A percentile compares a stretch with the other conserved stretches of the same genome.
Conservation (phyloP, 2,113 vertebrate species). For the Anguilla japonica region DNA sequence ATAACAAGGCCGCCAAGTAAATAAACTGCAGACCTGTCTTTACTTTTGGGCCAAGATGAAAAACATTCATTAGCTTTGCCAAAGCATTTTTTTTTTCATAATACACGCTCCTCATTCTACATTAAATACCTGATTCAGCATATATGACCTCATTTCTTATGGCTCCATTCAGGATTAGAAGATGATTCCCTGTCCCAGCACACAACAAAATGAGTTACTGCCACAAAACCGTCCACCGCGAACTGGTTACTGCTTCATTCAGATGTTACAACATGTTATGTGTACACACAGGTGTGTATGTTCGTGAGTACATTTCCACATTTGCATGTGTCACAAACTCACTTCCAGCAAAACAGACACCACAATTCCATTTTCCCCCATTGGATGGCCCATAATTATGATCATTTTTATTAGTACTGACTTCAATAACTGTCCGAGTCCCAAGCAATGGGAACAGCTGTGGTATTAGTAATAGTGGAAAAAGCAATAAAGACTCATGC, state of each 20-base stretch:
- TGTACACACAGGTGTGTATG: not conserved
- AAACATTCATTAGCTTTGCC: not conserved
- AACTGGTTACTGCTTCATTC: not conserved
- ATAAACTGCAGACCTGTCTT: not conserved
- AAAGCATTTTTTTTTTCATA: not conserved
- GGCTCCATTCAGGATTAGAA: not conserved
- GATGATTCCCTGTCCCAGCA: not conserved
- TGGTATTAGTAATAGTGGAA: conserved; percentile 11
- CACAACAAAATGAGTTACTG: not conserved
- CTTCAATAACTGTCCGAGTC: not conserved
- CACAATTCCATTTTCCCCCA: not conserved
- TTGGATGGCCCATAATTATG: not conserved
- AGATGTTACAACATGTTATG: not conserved
- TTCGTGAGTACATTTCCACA: not conserved
- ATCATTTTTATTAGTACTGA: not conserved
- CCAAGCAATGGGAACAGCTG: not conserved
- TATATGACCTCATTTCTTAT: not conserved
- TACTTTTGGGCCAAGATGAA: not conserved
- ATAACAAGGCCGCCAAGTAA: not conserved
- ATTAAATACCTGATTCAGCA: not conserved
- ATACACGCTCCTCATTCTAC: not conserved
- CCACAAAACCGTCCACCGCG: not conserved
- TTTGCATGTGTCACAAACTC: no score
- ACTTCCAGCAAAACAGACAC: not conserved
- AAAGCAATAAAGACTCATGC: conserved; percentile 16